These are phyloP conservation scores for Ophion slaviceki DNA, from an alignment of 2,888 invertebrate genomes.

Conservation along the genomic window DNA sequence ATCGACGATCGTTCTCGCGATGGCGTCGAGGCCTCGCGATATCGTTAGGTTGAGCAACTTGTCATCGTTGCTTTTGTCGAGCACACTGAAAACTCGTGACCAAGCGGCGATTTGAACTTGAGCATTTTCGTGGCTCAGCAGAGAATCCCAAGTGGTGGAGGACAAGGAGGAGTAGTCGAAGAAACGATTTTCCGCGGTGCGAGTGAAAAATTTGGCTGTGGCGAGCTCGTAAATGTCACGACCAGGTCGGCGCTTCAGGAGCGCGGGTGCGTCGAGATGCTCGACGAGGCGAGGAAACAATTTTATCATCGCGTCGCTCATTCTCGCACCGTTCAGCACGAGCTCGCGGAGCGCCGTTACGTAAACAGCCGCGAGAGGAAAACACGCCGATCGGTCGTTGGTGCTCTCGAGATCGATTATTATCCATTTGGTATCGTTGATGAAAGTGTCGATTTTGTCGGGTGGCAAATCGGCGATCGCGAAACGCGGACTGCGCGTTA, in stretches of 20 bases:
- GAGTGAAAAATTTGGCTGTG: conserved; percentile 70
- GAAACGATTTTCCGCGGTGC: conserved; percentile 37
- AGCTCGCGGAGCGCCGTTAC: conserved; percentile 72
- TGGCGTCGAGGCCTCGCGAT: conserved; percentile 36
- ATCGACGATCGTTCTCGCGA: conserved; percentile 60
- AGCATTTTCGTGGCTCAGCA: conserved; percentile 69
- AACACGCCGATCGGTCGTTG: conserved; percentile 72
- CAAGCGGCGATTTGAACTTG: conserved; percentile 74
- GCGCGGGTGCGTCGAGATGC: conserved; percentile 69
- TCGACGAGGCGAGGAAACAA: conserved; percentile 47
- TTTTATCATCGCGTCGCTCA: conserved; percentile 60
- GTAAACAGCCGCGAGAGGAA: conserved; percentile 76
- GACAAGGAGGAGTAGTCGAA: not conserved
- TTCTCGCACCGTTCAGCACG: conserved; percentile 25
- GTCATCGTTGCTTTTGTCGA: conserved; percentile 45
- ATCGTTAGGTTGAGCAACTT: conserved; percentile 60
- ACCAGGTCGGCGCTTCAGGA: conserved; percentile 75
- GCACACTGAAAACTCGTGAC: conserved; percentile 63
- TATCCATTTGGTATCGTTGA: conserved; percentile 71
- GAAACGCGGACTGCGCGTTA: conserved; percentile 78
- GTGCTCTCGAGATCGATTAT: conserved; percentile 73
- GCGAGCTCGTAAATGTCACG: conserved; percentile 76
- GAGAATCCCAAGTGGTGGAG: conserved; percentile 62
- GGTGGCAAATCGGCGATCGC: conserved; percentile 54
- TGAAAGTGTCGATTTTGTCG: conserved; percentile 68